Conservation (phyloP, 2,888 invertebrate genomes). For the Netelia fuscicornis region DNA sequence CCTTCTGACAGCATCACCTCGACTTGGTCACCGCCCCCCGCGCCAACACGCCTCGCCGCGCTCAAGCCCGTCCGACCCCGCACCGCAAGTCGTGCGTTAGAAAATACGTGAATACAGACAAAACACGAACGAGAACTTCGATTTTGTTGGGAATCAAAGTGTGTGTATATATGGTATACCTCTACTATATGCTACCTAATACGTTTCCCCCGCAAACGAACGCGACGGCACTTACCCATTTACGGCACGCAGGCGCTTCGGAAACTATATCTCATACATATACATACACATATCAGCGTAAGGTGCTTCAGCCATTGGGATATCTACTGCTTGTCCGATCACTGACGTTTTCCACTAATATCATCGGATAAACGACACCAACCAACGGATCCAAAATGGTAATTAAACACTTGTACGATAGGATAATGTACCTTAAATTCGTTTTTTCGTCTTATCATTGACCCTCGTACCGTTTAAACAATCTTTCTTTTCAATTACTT, state of each 20-base stretch:
- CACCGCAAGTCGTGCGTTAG: too few species aligned
- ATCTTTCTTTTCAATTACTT: neutral
- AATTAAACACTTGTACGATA: slow-evolving; percentile 6
- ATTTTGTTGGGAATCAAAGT: slow-evolving; percentile 34
- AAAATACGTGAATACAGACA: slow-evolving; percentile 17
- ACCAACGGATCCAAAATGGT: slow-evolving; percentile 58
- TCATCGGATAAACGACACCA: slow-evolving; percentile 40
- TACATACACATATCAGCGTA: slow-evolving; percentile 36
- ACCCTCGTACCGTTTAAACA: slow-evolving; percentile 1
- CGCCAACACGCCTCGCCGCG: too few species aligned
- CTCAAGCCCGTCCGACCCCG: too few species aligned
- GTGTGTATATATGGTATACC: slow-evolving; percentile 15
- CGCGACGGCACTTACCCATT: slow-evolving; percentile 50
- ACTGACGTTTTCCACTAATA: slow-evolving; percentile 60
- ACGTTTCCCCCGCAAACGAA: slow-evolving; percentile 30
- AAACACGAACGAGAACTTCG: slow-evolving; percentile 17
- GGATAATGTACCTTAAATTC: neutral
- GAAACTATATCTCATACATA: slow-evolving; percentile 49
- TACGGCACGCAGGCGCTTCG: slow-evolving; percentile 64
- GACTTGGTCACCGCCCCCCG: neutral
- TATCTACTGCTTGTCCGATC: slow-evolving; percentile 59
- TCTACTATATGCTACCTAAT: slow-evolving; percentile 10
- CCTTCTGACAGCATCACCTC: neutral
- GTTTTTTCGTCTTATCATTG: neutral
- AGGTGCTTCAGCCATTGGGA: slow-evolving; percentile 65